Conservation (phyloP, 2,888 invertebrate species). For the Clusia tigrina region DNA sequence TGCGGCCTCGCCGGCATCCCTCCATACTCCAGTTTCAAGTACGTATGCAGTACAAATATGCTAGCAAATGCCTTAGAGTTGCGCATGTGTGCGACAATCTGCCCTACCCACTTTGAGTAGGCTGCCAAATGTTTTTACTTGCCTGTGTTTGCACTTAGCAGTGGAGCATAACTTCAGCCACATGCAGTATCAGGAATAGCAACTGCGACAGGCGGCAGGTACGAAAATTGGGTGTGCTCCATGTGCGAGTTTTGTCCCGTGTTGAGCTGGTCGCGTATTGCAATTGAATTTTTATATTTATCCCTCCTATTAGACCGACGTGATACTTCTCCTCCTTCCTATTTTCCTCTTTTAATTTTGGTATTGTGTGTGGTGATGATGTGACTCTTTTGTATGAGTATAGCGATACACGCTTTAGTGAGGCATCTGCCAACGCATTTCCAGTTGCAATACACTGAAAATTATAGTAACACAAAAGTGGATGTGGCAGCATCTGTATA, state of each 20-base stretch:
- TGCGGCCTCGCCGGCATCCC: background rate
- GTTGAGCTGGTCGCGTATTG: slow-evolving; percentile 13
- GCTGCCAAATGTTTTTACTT: slow-evolving; percentile 30
- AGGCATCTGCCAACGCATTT: slow-evolving; percentile 13
- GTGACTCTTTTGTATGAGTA: background rate
- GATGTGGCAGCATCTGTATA: too few relatives aligned
- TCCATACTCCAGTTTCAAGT: background rate
- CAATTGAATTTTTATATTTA: slow-evolving; percentile 15
- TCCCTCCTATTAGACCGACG: too few relatives aligned
- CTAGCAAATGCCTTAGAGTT: background rate
- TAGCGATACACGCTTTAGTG: background rate
- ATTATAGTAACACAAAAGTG: background rate
- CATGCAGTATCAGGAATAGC: background rate
- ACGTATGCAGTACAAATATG: background rate
- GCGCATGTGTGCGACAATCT: background rate
- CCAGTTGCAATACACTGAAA: background rate
- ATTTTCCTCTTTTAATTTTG: background rate
- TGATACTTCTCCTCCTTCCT: too few relatives aligned
- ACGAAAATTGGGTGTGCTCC: slow-evolving; percentile 20
- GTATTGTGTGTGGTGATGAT: slow-evolving; percentile 12
- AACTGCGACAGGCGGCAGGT: slow-evolving; percentile 8
- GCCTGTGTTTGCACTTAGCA: background rate
- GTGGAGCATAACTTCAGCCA: background rate
- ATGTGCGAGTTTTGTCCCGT: background rate
- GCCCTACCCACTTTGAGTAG: slow-evolving; percentile 35